Conservation (phyloP, 2,888 invertebrate genomes). For the Andrena praecox region DNA sequence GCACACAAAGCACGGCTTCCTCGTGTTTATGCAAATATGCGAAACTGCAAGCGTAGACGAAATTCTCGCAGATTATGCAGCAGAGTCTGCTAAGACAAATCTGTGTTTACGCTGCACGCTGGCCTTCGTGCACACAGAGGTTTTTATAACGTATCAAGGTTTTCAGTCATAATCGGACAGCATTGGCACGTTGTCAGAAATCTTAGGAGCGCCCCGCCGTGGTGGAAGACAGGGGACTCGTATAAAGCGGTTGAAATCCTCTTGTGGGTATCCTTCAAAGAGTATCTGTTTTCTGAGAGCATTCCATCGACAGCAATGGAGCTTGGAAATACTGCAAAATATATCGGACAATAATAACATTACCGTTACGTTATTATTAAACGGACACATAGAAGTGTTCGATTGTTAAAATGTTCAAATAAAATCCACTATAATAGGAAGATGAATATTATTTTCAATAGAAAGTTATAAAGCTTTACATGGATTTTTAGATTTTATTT, state of each 20-base stretch:
- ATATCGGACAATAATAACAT: too few relatives aligned
- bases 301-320: too few relatives aligned
- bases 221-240: not conserved
- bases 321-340: too few relatives aligned
- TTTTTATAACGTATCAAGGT: not conserved
- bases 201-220: not conserved
- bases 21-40: conserved; percentile 65
- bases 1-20: conserved; percentile 36
- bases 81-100: conserved; percentile 60
- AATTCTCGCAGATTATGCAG: conserved; percentile 67
- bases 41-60: conserved; percentile 62
- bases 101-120: conserved; percentile 56
- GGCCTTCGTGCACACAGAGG: not conserved
- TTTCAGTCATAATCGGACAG: conserved; percentile 23
- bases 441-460: too few relatives aligned
- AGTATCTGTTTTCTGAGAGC: too few relatives aligned
- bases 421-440: too few relatives aligned
- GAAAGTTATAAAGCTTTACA: too few relatives aligned
- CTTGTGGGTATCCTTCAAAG: not conserved
- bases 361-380: too few relatives aligned
- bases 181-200: not conserved
- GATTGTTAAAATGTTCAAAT: too few relatives aligned
- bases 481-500: too few relatives aligned
- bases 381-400: too few relatives aligned
- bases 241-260: not conserved